Evolutionary conservation across 2,888 invertebrate genomes (phyloP).

Genomic region (Diachrysia chrysitis): DNA sequence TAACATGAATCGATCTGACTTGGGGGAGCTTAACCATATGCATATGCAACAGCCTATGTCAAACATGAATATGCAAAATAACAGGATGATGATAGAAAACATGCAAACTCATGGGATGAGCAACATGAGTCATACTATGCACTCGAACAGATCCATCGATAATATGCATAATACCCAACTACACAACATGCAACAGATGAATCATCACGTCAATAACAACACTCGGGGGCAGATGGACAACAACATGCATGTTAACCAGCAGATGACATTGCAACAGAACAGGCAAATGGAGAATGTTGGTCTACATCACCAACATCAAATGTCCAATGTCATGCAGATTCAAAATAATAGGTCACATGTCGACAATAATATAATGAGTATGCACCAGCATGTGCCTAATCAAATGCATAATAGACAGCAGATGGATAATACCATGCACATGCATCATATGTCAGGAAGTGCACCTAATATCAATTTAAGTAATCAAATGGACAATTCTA

Average conservation of each 20-base stretch:
- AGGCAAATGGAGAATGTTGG: constrained; percentile 81
- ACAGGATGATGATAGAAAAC: constrained; percentile 84
- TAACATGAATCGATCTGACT: constrained; percentile 77
- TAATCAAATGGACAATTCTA: constrained; percentile 80
- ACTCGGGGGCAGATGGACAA: constrained; percentile 79
- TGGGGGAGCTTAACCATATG: constrained; percentile 82
- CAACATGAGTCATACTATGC: constrained; percentile 81
- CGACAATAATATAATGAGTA: constrained; percentile 80
- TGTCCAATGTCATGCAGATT: constrained; percentile 84
- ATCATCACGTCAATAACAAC: constrained; percentile 79
- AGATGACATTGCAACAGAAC: constrained; percentile 82
- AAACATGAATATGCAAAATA: constrained; percentile 82
- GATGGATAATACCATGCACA: constrained; percentile 82
- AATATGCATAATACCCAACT: constrained; percentile 82
- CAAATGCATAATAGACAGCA: constrained; percentile 85
- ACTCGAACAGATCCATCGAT: constrained; percentile 81
- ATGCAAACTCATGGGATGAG: constrained; percentile 82
- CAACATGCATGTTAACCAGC: constrained; percentile 83
- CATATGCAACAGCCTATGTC: constrained; percentile 82
- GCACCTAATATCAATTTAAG: constrained; percentile 75
- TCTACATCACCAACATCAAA: constrained; percentile 85
- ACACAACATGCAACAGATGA: constrained; percentile 84
- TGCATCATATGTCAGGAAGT: constrained; percentile 84
- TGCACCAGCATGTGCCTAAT: constrained; percentile 83
- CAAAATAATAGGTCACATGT: constrained; percentile 82